Evolutionary conservation across 2,888 invertebrate genomes (phyloP).

Genomic region (Stegophylla sp.): DNA sequence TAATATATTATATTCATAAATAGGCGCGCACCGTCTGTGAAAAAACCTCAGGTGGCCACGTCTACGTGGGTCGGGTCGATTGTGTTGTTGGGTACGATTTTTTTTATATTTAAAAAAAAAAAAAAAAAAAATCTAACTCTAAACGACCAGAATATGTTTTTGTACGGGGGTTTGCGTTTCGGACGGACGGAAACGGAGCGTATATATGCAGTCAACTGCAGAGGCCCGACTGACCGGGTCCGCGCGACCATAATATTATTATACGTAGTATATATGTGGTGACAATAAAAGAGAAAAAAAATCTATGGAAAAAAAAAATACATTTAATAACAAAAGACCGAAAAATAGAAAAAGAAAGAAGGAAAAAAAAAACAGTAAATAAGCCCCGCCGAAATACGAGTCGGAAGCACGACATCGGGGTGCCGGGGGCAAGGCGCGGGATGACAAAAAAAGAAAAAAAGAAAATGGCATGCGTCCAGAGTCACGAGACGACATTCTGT

Average conservation of each 20-base stretch:
- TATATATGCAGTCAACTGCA: not conserved
- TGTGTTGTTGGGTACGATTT: too few relatives aligned
- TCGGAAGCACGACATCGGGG: slow-evolving; percentile 2
- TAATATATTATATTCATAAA: too few relatives aligned
- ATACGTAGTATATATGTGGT: too few relatives aligned
- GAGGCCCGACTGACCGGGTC: not conserved
- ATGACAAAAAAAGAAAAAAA: not conserved
- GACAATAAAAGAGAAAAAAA: slow-evolving; percentile 13
- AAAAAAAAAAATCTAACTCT: not conserved
- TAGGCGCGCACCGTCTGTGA: too few relatives aligned
- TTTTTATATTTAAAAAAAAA: too few relatives aligned
- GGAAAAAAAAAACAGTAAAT: slow-evolving; percentile 9
- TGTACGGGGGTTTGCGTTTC: not conserved
- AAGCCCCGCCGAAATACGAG: not conserved
- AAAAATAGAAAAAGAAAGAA: not conserved
- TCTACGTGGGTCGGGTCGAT: too few relatives aligned
- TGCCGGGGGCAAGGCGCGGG: too few relatives aligned
- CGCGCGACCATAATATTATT: too few relatives aligned
- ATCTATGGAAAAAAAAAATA: not conserved
- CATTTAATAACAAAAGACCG: not conserved
- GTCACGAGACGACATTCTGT: slow-evolving; percentile 1
- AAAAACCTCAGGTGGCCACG: too few relatives aligned
- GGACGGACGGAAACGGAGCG: not conserved
- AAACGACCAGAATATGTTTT: not conserved
- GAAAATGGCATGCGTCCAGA: slow-evolving; percentile 53